Conservation (phyloP, 2,113 vertebrate genomes). For the Poecile atricapillus region DNA sequence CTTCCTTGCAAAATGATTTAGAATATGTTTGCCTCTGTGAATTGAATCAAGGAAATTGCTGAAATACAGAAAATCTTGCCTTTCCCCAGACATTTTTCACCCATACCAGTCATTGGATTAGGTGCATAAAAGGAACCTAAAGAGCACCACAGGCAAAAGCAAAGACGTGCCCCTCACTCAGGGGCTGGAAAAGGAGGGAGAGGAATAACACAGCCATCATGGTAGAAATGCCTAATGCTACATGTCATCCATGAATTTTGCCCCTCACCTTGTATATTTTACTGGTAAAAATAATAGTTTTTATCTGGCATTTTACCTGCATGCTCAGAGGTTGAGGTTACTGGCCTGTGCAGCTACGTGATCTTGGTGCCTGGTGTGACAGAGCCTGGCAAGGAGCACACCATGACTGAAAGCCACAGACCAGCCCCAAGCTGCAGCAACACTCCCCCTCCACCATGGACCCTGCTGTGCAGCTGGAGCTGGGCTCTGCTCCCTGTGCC, state of each 20-base stretch:
- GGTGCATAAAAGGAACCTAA: neutral
- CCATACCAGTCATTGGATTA: neutral
- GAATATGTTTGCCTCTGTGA: neutral
- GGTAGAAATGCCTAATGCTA: neutral
- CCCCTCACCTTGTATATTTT: neutral
- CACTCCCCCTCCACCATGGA: rapidly evolving
- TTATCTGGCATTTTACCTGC: neutral
- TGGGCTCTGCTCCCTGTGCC: neutral
- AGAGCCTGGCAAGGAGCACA: neutral
- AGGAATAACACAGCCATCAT: neutral
- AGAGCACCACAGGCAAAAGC: neutral
- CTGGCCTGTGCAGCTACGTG: rapidly evolving
- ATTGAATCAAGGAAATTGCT: neutral
- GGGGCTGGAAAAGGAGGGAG: neutral
- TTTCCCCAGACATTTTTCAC: neutral
- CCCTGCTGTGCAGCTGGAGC: neutral
- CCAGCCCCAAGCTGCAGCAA: neutral
- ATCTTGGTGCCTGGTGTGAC: neutral
- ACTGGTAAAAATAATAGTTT: neutral
- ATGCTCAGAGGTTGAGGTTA: neutral
- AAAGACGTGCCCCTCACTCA: neutral
- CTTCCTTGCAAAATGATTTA: neutral
- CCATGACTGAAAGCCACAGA: neutral
- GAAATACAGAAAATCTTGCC: neutral
- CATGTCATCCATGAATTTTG: neutral